Evolutionary conservation across 2,113 vertebrate genomes (phyloP).

Genomic region (Dasyurus viverrinus): DNA sequence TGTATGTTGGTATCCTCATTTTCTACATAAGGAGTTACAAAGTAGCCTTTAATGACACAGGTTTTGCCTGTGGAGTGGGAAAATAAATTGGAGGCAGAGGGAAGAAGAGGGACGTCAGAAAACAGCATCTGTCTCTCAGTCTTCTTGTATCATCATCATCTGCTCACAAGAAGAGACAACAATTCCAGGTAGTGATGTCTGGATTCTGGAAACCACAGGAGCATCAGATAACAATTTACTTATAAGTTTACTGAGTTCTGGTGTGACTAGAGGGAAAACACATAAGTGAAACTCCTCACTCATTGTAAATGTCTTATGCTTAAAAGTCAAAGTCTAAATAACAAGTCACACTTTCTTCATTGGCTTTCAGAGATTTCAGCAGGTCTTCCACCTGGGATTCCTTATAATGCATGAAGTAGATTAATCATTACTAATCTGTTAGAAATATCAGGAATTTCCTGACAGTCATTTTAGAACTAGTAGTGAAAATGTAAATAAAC

Average conservation of each 20-base stretch:
- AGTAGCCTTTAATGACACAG: too few species aligned
- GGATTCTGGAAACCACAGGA: too few species aligned
- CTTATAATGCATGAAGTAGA: neutral
- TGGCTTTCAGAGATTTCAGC: conserved; percentile 19
- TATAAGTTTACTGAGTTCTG: neutral
- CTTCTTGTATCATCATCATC: too few species aligned
- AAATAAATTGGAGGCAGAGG: too few species aligned
- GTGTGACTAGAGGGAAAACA: neutral
- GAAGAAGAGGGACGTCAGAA: too few species aligned
- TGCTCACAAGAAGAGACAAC: too few species aligned
- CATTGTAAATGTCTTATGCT: neutral
- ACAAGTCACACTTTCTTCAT: neutral
- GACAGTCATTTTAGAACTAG: conserved; percentile 8
- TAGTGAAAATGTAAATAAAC: neutral
- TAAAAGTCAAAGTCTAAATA: neutral
- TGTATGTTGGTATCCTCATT: neutral
- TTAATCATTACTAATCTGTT: neutral
- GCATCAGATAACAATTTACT: neutral
- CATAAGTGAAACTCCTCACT: conserved; percentile 1
- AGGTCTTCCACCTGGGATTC: neutral
- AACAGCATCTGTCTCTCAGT: too few species aligned
- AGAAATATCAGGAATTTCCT: neutral
- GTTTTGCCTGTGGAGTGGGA: too few species aligned
- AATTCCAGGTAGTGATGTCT: too few species aligned
- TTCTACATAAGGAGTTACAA: neutral